Evolutionary conservation across 2,797 vertebrate genomes (phyloP), one percentile per base, ranked within the genome.

Genomic region (Fringilla coelebs): DNA sequence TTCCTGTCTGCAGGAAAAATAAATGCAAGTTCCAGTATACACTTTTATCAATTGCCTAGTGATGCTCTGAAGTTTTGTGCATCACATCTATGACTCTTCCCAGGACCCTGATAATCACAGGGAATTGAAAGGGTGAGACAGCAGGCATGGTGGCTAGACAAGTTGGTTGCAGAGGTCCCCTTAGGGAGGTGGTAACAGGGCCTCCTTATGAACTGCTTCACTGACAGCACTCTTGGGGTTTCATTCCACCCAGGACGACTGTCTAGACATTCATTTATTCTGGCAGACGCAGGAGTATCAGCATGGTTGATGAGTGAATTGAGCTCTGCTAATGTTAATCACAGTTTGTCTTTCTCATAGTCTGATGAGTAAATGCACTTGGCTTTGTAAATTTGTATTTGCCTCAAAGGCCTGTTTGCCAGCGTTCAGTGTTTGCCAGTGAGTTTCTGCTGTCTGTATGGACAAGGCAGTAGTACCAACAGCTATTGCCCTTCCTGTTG

Each of bases 191-290:
- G 0, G 62, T 85, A 71, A 65, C 4, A 17, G 38, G 21, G 40
- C 48, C 29, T 76, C 21, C 75, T 85, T 82, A 46, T 46, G 75
- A 85, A 20, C 91, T 68, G 72, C 10, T 71, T 94, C 58, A 29
- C 57, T 88, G 80, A 62, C 58, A 66, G 66, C 20, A 1, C 66
- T 80, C 61, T 54, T 13, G 9, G 75, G 82, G 61, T 85, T 94
- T 88, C 61, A 51, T 89, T 87, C 61, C 62, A 65, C 88, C 70
- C 85, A 89, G 91, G 72, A 89, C 22, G 22, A 54, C 89, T 92
- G 94, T 96, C 93, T 92, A 96, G 96, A 95, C 85, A 32, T 67
- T 77, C 54, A 83, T 93, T 91, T 84, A 78, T 93, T 91, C 72
- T 68, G 88, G 73, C 16, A 7, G 85, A 78, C 1, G 7, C 34